Evolutionary conservation across 30 jellyfish, hydroid and myxozoan genomes (phyloP).

Genomic region (Euphysa ruthae): DNA sequence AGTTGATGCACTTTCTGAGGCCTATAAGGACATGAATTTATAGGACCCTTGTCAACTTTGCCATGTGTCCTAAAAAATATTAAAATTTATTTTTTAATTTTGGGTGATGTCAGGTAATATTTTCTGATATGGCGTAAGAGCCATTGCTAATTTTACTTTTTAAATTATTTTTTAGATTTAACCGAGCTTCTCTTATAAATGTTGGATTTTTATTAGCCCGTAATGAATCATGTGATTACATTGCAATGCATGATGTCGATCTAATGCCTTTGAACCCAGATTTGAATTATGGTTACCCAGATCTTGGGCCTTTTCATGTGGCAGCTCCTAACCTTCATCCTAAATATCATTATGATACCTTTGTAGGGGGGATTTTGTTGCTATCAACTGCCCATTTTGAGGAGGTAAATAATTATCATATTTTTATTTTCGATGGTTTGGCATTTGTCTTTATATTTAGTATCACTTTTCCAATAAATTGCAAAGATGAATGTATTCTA

Average conservation of each 20-base stretch:
- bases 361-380: conserved; percentile 95
- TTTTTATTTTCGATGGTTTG: neutral
- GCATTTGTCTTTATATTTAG: too few relatives aligned
- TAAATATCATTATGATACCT: conserved; percentile 75
- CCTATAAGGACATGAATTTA: too few relatives aligned
- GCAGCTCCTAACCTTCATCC: conserved; percentile 98
- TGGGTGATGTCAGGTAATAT: too few relatives aligned
- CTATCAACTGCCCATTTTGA: conserved; percentile 83
- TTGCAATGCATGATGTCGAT: conserved; percentile 99
- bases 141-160: too few relatives aligned
- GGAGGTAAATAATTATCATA: conserved; percentile 30
- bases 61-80: too few relatives aligned
- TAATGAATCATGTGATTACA: conserved; percentile 82
- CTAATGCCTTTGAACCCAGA: conserved; percentile 76
- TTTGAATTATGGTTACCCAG: conserved; percentile 91
- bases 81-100: too few relatives aligned
- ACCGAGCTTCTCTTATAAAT: conserved; percentile 89
- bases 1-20: too few relatives aligned
- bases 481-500: too few relatives aligned
- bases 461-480: too few relatives aligned
- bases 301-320: conserved; percentile 92
- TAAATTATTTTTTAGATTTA: conserved; percentile 47
- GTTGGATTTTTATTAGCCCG: conserved; percentile 83
- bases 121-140: too few relatives aligned
- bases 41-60: too few relatives aligned